These are phyloP conservation scores for Numenius phaeopus DNA, from an alignment of 2,797 vertebrate genomes.

Conservation along the genomic window DNA sequence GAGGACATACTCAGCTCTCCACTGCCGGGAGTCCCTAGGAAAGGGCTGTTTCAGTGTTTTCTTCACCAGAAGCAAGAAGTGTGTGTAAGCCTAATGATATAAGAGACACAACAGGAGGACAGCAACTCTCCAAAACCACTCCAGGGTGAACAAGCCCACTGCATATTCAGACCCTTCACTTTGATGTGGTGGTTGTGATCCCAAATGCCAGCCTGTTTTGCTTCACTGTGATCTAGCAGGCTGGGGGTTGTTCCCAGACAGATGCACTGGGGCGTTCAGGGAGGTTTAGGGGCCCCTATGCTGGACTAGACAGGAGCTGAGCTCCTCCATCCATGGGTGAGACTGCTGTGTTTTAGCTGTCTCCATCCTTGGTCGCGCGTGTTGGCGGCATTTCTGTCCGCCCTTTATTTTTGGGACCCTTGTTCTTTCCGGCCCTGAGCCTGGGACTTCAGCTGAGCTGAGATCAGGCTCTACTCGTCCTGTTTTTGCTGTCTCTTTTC, in stretches of 20 bases:
- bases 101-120: not conserved
- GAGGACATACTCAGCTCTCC: not conserved
- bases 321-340: not conserved
- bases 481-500: not conserved
- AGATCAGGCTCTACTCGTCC: not conserved
- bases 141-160: not conserved
- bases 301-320: not conserved
- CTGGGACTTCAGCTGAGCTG: not conserved
- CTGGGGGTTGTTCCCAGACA: not conserved
- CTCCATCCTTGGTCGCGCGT: not conserved
- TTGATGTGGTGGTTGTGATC: not conserved
- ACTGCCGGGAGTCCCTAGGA: not conserved
- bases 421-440: not conserved
- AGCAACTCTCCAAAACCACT: not conserved
- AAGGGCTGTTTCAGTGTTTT: not conserved
- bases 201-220: not conserved
- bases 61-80: not conserved
- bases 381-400: not conserved
- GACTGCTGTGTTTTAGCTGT: not conserved
- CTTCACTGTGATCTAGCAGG: not conserved
- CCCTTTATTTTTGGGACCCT: not conserved
- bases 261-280: rapidly evolving
- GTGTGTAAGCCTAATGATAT: not conserved
- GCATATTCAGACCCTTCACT: not conserved
- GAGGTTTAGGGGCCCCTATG: not conserved